phyloP scores from a whole-genome alignment of 1,140 invertebrate species.

The Portunus trituberculatus region DNA sequence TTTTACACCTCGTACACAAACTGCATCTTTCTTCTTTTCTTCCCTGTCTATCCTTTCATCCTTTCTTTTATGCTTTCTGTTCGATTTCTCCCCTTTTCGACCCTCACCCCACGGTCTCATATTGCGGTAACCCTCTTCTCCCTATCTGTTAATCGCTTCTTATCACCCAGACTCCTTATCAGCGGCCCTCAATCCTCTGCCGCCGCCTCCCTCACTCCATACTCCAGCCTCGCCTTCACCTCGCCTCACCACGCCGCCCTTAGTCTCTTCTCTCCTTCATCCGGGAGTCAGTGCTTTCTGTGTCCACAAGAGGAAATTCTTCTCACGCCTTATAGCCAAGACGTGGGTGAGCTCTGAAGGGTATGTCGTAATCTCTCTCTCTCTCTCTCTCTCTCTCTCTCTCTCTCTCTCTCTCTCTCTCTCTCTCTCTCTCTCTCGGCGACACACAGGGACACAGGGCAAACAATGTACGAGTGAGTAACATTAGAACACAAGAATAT shows the following conservation, averaged over 20 bases:
- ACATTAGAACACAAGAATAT: slow-evolving; percentile 23
- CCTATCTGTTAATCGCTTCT: background rate
- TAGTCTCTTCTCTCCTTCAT: background rate
- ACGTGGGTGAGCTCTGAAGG: background rate
- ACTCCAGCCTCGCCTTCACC: background rate
- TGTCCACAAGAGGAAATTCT: background rate
- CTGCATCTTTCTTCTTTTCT: background rate
- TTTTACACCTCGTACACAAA: no score
- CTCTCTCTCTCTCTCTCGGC: background rate
- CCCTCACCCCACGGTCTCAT: background rate
- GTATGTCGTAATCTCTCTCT: no score
- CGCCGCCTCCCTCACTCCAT: background rate
- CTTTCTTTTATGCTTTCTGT: no score
- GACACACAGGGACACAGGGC: background rate
- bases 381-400: background rate
- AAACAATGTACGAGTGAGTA: background rate
- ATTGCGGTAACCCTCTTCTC: background rate
- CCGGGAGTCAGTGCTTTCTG: background rate
- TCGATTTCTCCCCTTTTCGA: background rate
- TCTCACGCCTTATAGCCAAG: background rate
- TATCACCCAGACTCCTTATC: background rate
- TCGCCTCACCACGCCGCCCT: background rate
- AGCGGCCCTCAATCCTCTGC: background rate
- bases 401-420: slow-evolving; percentile 11
- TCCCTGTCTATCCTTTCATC: background rate